Percentiles rank a stretch among this genome's conserved stretches.
These are phyloP conservation scores for Neotoxoptera formosana DNA, from an alignment of 1,140 invertebrate genomes.

Conservation along the genomic window DNA sequence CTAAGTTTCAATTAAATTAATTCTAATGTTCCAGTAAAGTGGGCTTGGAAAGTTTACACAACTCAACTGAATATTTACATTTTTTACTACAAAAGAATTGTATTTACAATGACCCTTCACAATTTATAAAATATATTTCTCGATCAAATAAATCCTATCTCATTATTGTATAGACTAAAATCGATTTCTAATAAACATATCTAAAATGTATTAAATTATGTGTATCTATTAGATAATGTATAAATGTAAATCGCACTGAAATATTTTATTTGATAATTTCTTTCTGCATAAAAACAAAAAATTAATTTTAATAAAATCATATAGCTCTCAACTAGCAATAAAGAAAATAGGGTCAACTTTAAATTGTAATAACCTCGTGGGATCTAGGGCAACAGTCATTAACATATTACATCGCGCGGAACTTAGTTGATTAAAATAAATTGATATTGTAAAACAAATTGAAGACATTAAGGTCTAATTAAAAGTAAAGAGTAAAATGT, in stretches of 20 bases:
- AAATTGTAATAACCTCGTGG: conserved; percentile 30
- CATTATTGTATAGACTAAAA: no score
- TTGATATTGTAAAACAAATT: conserved; percentile 46
- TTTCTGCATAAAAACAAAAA: not conserved
- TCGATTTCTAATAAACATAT: no score
- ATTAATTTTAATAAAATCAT: not conserved
- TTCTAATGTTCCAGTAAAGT: not conserved
- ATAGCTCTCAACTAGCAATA: not conserved
- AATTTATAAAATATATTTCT: not conserved
- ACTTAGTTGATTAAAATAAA: conserved; percentile 48
- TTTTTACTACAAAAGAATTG: not conserved
- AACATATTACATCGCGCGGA: conserved; percentile 31
- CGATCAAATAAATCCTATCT: not conserved
- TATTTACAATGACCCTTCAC: not conserved
- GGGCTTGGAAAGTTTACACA: not conserved
- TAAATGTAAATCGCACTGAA: not conserved
- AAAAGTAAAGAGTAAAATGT: conserved; percentile 31
- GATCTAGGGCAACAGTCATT: conserved; percentile 16
- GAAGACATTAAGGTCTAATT: conserved; percentile 46
- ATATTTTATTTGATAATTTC: not conserved
- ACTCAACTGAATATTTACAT: not conserved
- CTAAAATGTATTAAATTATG: no score
- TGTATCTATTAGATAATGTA: not conserved
- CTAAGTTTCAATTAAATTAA: conserved; percentile 7
- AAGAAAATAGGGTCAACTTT: conserved; percentile 25